Percentiles rank a stretch among this genome's conserved stretches.
Evolutionary conservation across 1,140 invertebrate genomes (phyloP).

Genomic region (Zelostemma sp.): DNA sequence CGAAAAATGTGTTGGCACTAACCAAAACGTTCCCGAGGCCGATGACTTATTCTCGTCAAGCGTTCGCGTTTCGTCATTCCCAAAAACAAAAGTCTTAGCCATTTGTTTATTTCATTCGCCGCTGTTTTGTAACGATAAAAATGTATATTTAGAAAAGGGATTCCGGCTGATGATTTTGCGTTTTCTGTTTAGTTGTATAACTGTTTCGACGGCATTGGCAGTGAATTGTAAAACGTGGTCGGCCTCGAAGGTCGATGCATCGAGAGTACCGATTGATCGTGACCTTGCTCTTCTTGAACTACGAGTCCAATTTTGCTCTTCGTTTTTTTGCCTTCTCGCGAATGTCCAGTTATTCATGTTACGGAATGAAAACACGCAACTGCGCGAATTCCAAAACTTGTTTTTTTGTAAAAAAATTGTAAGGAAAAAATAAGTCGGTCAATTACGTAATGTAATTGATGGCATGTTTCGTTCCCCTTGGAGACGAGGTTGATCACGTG

Average conservation of each 20-base stretch:
- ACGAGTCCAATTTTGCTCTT: not conserved
- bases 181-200: not conserved
- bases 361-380: not conserved
- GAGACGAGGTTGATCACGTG: slow-evolving; percentile 29
- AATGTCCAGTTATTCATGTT: not conserved
- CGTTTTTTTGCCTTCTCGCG: not conserved
- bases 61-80: not conserved
- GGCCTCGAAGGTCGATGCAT: slow-evolving; percentile 11
- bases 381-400: not conserved
- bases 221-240: slow-evolving; percentile 8
- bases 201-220: slow-evolving; percentile 2
- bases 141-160: not conserved
- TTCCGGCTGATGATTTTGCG: not conserved
- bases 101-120: not conserved
- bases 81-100: not conserved
- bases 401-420: not conserved
- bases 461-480: slow-evolving; percentile 4
- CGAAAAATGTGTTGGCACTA: too few relatives aligned
- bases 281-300: slow-evolving; percentile 8
- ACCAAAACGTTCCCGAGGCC: not conserved
- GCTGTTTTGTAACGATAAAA: not conserved
- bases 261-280: slow-evolving; percentile 6
- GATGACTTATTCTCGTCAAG: not conserved
- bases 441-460: not conserved
- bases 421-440: too few relatives aligned